Evolutionary conservation across 2,113 vertebrate genomes (phyloP), one percentile per base, ranked within the genome.

Genomic region (Desmodus rotundus): DNA sequence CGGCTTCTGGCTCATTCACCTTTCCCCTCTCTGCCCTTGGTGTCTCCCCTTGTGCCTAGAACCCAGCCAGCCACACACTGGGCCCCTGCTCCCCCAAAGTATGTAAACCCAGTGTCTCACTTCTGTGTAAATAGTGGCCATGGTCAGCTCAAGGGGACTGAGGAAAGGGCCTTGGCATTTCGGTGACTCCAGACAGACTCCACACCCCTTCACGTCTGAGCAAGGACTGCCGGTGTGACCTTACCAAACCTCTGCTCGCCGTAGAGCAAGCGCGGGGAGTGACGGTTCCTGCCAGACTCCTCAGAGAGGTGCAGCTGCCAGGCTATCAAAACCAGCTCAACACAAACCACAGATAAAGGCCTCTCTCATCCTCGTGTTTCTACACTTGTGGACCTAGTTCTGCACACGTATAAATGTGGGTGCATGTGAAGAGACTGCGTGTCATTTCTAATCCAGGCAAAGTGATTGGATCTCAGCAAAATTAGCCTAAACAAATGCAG

Each of bases 401-500:
- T 73, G 19, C 16, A 28, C 28, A 54, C 15, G 28, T 5, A 41
- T 26, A 52, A 47, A 70, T 81, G 65, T 0, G 20, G 12, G 50
- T 63, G 78, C 78, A 20, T 47, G 50, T 17, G 38, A 47, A 38
- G 77, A 58, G 70, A 89, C 28, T 19, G 50, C 4, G 5, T 58
- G 63, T 38, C 31, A 74, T 83, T 83, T 63, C 78, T 68, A 26
- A 86, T 68, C 47, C 4, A 74, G 61, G 74, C 47, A 56, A 61
- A 61, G 45, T 78, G 47, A 68, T 38, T 10, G 82, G 89, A 76
- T 86, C 61, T 52, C 84, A 70, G 47, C 61, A 91, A 87, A 96
- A 77, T 85, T 67, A 87, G 54, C 73, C 43, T 33, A 74, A 89
- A 52, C 47, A 61, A 45, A 94, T 65, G 7, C 89, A 93, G 36